Evolutionary conservation across 1,140 invertebrate genomes (phyloP).

Genomic region (Epicauta chinensis): DNA sequence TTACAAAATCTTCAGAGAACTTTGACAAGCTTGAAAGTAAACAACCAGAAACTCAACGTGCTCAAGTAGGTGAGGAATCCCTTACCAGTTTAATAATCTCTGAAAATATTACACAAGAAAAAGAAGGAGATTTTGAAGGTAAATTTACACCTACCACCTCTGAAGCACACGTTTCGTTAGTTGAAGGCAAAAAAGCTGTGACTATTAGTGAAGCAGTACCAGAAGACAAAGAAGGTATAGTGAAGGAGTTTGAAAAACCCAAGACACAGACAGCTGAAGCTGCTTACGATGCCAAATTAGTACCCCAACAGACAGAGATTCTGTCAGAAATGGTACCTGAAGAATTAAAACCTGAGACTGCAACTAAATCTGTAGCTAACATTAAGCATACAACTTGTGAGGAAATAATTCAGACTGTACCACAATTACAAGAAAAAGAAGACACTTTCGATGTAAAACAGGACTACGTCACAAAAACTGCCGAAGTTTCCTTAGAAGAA

Average conservation of each 20-base stretch:
- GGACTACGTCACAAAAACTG: constrained; percentile 27
- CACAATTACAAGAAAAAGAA: constrained; percentile 42
- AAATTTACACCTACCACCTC: constrained; percentile 38
- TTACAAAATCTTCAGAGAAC: constrained; percentile 20
- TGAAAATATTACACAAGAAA: constrained; percentile 37
- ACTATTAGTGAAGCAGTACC: constrained; percentile 37
- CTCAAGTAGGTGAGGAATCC: constrained; percentile 26
- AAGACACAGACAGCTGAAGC: constrained; percentile 31
- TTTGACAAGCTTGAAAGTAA: constrained; percentile 15
- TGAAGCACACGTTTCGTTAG: constrained; percentile 43
- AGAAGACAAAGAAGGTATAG: constrained; percentile 39
- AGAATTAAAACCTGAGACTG: constrained; percentile 25
- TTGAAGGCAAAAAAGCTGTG: constrained; percentile 41
- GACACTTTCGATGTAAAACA: constrained; percentile 16
- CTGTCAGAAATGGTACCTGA: constrained; percentile 26
- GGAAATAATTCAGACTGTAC: constrained; percentile 30
- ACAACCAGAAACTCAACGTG: constrained; percentile 18
- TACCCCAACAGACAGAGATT: constrained; percentile 35
- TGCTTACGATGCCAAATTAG: constrained; percentile 31
- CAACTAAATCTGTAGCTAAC: constrained; percentile 23
- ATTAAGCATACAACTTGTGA: constrained; percentile 31
- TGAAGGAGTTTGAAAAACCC: constrained; percentile 26
- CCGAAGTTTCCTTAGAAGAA: constrained; percentile 37
- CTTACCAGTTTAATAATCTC: constrained; percentile 31
- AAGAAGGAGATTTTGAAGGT: constrained; percentile 37